Conservation (phyloP, 2,797 vertebrate genomes). For the Enteromius paludinosus region DNA sequence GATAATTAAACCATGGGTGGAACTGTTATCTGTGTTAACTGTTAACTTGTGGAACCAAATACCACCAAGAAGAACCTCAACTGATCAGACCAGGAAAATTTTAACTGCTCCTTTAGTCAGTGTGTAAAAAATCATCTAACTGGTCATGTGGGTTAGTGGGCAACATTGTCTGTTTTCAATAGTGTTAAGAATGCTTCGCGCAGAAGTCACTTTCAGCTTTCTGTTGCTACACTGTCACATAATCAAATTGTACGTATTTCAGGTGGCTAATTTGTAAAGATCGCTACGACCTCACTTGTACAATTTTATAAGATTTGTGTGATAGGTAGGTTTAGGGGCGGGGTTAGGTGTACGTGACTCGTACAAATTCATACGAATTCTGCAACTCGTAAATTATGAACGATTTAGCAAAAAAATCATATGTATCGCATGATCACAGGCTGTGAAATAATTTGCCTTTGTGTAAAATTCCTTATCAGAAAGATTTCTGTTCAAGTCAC, state of each 20-base stretch:
- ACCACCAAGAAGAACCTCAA: neutral
- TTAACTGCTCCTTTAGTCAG: neutral
- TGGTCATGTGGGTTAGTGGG: neutral
- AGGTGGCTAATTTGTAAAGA: no score
- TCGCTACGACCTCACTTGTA: no score
- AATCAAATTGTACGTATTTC: no score
- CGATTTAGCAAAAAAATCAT: no score
- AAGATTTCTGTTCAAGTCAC: neutral
- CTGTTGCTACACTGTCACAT: neutral
- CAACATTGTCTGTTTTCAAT: neutral
- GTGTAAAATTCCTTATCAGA: neutral
- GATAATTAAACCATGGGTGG: conserved; percentile 6
- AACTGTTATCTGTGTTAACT: neutral
- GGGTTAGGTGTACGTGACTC: no score
- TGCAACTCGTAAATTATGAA: no score
- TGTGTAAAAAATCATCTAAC: neutral
- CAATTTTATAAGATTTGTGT: no score
- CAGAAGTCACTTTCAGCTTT: neutral
- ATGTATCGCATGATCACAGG: no score
- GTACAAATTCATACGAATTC: no score
- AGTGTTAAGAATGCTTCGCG: neutral
- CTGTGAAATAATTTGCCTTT: neutral
- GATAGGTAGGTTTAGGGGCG: no score
- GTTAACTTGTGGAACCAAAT: neutral
- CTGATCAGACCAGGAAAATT: neutral